phyloP scores from a whole-genome alignment of 1,140 invertebrate species.

The Halotydeus destructor region DNA sequence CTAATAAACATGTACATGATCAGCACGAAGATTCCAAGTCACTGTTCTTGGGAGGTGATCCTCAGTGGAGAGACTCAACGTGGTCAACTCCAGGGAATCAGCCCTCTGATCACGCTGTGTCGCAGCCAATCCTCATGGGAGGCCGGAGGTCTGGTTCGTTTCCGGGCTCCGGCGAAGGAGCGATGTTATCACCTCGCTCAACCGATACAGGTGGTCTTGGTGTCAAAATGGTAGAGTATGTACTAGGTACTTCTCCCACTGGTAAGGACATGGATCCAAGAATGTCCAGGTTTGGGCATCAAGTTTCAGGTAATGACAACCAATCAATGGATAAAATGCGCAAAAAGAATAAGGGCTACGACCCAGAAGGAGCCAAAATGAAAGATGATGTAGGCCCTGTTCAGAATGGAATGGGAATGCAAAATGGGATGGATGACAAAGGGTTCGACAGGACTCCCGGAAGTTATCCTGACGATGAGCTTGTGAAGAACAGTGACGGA shows the following conservation, averaged over 20 bases:
- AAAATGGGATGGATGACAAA: constrained; percentile 66
- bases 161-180: constrained; percentile 11
- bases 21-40: constrained; percentile 37
- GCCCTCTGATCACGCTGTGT: constrained; percentile 20
- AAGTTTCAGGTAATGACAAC: constrained; percentile 32
- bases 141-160: constrained; percentile 25
- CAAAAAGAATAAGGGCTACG: constrained; percentile 39
- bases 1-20: too few species aligned
- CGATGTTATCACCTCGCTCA: constrained; percentile 41
- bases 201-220: constrained; percentile 58
- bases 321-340: constrained; percentile 32
- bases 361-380: constrained; percentile 30
- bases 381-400: constrained; percentile 24
- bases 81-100: too few species aligned
- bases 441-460: constrained; percentile 50
- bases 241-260: constrained; percentile 65
- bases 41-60: constrained; percentile 45
- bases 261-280: constrained; percentile 47
- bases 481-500: constrained; percentile 5
- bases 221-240: constrained; percentile 96
- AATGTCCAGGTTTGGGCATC: constrained; percentile 34
- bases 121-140: constrained; percentile 31
- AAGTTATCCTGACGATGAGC: constrained; percentile 28
- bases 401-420: constrained; percentile 36
- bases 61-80: constrained; percentile 56